Conservation (phyloP, 1,140 invertebrate species). For the Littorina saxatilis region DNA sequence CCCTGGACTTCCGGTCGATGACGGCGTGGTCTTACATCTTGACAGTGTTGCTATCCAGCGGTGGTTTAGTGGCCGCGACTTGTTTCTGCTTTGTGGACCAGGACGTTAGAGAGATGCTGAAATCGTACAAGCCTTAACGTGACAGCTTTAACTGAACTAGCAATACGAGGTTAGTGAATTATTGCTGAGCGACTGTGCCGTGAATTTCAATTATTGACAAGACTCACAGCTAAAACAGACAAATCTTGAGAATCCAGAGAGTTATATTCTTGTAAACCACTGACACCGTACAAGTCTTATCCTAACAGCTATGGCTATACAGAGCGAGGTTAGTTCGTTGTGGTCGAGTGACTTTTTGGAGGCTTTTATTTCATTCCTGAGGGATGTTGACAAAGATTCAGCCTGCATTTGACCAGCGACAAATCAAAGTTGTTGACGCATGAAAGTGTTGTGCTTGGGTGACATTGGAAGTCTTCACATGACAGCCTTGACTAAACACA, state of each 20-base stretch:
- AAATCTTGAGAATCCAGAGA: not conserved
- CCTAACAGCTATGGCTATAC: not conserved
- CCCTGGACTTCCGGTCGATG: conserved; percentile 30
- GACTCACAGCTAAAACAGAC: not conserved
- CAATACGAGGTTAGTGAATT: not conserved
- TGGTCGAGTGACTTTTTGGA: too few relatives aligned
- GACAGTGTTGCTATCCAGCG: conserved; percentile 21
- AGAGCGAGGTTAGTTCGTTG: too few relatives aligned
- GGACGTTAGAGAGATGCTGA: conserved; percentile 26
- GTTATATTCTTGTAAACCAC: not conserved
- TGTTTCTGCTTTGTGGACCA: conserved; percentile 32
- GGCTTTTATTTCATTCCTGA: too few relatives aligned
- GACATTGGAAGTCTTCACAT: too few relatives aligned
- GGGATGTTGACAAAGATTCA: too few relatives aligned
- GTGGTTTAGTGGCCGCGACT: conserved; percentile 18
- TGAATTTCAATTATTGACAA: not conserved
- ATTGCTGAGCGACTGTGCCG: too few relatives aligned
- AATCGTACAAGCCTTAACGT: not conserved
- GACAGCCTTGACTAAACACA: too few relatives aligned
- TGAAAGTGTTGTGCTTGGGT: too few relatives aligned
- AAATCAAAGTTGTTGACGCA: too few relatives aligned
- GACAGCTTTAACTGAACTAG: not conserved
- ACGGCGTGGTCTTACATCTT: conserved; percentile 36
- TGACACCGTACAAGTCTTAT: not conserved
- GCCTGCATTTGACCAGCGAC: too few relatives aligned